Evolutionary conservation across 1,140 invertebrate species (phyloP), one percentile per base, ranked within the genome.

Genomic region (Drosophila sp.): DNA sequence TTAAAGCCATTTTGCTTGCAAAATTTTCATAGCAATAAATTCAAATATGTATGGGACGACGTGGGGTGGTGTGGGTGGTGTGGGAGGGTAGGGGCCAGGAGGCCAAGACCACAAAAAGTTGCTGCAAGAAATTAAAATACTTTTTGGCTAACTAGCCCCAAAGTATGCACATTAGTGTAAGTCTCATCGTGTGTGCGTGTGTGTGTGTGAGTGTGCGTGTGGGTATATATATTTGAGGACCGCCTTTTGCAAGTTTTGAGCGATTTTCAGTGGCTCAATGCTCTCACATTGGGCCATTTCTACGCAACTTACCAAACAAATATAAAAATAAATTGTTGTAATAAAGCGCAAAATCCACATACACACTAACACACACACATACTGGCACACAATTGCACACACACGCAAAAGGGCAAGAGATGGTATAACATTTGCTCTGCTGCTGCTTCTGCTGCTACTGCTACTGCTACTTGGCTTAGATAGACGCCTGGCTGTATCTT

Each of bases 311-410:
- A 85, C 73, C 84, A 89, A 89, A 89, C 84, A 89, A 89, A 84
- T 89, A 89, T 89, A 89, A 89, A 89, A 89, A 89, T 84, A 89
- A 89, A 89, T 89, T 89, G 85, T 89, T 89, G 66, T 76, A 83
- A 89, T 87, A 82, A 79, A 75, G 68, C 75, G 63, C 55, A 64
- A 72, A 71, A 61, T 67, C 75, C 55, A 60, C 60, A 68, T 56
- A 70, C 54, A 76, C 61, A 73, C 50, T 79, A 47, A 64, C 56
- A 56, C 66, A 56, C 50, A 62, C 47, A 72, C 50, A 63, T 27
- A 68, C 30, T 56, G 10, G 54, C 7, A 61, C 35, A 27, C 32
- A 69, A 8, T 60, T 44, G 33, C 47, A 73, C 30, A 65, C 27
- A 71, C 71, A 68, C 10, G 17, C 17, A 17, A 38, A 55, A 58